Evolutionary conservation across 2,797 vertebrate genomes (phyloP).

Genomic region (Miichthys miiuy): DNA sequence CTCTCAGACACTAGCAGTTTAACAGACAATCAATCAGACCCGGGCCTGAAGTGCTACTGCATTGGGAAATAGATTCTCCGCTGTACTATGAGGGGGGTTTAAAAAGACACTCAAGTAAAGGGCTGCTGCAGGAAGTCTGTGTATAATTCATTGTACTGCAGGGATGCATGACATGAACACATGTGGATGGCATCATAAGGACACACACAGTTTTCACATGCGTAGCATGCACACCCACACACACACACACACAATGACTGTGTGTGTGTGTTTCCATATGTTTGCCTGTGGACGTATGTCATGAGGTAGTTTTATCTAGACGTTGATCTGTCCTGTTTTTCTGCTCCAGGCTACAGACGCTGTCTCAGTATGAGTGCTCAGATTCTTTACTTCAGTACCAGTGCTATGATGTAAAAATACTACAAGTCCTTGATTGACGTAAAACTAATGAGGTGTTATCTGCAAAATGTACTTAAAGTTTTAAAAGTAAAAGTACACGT

Average conservation of each 20-base stretch:
- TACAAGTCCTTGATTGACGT: neutral
- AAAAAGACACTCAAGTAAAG: slow-evolving; percentile 57
- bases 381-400: neutral
- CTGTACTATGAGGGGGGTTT: slow-evolving; percentile 37
- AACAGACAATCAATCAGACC: slow-evolving; percentile 75
- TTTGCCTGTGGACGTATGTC: slow-evolving; percentile 44
- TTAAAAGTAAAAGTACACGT: neutral
- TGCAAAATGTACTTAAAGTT: neutral
- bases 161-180: slow-evolving; percentile 28
- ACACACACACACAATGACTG: slow-evolving; percentile 23
- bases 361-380: slow-evolving; percentile 2
- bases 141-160: slow-evolving; percentile 49
- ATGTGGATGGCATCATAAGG: slow-evolving; percentile 23
- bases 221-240: neutral
- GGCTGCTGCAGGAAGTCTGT: slow-evolving; percentile 44
- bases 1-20: slow-evolving; percentile 62
- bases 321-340: slow-evolving; percentile 48
- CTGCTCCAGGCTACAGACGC: slow-evolving; percentile 27
- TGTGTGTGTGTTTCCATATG: slow-evolving; percentile 48
- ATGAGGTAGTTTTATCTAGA: slow-evolving; percentile 55
- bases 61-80: slow-evolving; percentile 52
- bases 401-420: neutral
- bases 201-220: neutral
- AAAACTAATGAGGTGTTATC: neutral
- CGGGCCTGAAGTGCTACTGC: slow-evolving; percentile 57